These are phyloP conservation scores for Zapus hudsonius DNA, from an alignment of 2,113 vertebrate species.

Conservation along the genomic window DNA sequence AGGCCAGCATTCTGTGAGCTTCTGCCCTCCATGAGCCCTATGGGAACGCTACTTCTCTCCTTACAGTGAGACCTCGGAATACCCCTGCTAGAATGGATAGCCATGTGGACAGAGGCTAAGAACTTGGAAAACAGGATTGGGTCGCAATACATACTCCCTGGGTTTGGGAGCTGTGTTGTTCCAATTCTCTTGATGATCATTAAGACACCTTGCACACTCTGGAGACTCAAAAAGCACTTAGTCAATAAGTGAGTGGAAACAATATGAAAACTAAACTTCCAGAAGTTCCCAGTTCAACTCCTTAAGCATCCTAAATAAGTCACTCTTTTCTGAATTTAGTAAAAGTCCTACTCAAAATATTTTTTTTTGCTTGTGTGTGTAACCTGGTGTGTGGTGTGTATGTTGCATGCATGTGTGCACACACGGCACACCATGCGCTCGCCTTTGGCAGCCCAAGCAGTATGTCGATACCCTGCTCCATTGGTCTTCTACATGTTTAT, in stretches of 20 bases:
- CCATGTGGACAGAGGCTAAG: not conserved
- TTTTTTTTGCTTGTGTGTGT: too few species aligned
- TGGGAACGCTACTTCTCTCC: not conserved
- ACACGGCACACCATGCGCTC: too few species aligned
- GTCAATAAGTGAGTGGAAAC: not conserved
- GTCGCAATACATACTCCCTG: fast-evolving
- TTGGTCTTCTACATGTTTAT: too few species aligned
- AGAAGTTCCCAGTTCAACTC: not conserved
- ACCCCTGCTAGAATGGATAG: fast-evolving
- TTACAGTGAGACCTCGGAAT: fast-evolving
- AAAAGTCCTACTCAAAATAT: not conserved
- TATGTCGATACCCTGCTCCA: too few species aligned
- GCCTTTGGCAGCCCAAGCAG: too few species aligned
- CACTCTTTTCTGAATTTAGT: not conserved
- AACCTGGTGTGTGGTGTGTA: too few species aligned
- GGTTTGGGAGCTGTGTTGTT: not conserved
- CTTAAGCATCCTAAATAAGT: not conserved
- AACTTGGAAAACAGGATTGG: not conserved
- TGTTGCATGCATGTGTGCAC: too few species aligned
- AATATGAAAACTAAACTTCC: not conserved
- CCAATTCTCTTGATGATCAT: too few species aligned
- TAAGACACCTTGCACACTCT: not conserved
- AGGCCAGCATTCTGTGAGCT: too few species aligned
- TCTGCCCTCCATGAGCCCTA: fast-evolving
- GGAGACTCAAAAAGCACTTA: not conserved